Evolutionary conservation across 2,888 invertebrate genomes (phyloP), one percentile per base, ranked within the genome.

Genomic region (Melipona beecheii): DNA sequence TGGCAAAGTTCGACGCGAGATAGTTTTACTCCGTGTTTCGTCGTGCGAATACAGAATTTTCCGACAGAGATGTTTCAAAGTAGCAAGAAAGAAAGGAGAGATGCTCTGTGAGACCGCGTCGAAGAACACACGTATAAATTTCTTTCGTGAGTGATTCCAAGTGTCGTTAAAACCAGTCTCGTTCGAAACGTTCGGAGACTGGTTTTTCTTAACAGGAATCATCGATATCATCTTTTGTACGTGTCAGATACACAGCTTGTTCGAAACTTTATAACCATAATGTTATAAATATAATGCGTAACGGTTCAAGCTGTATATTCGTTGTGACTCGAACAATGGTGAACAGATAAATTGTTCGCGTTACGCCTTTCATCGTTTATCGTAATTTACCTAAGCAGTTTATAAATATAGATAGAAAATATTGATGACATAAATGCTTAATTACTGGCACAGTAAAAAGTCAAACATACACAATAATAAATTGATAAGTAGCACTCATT

Each of bases 391-490:
- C 50, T 70, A 66, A 81, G 81, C 71, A 60, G 60, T 75, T 75
- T 36, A 43, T 66, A 71, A 81, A 50, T 76, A 77, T 56, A 72
- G 65, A 73, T 65, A 64, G 4, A 74, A 70, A 58, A 70, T 21
- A 49, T 82, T 60, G 75, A 17, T 79, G 36, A 84, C 75, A 73
- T 58, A 66, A 50, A 79, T 74, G 65, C 79, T 73, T 75, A 43
- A 43, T 77, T 80, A 75, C 68, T 75, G 84, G 62, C 77, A 81
- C 62, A 69, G 78, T 69, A 84, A 75, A 43, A 75, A 75, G 58
- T 80, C 36, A 75, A 78, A 77, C 78, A 78, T 81, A 85, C 77
- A 84, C 81, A 85, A 75, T 84, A 79, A 76, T 62, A 81, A 77
- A 72, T 75, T 64, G 36, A 31, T 69, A 77, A 75, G 65, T 80